Base-by-base conservation (phyloP, 2,888 invertebrate species). In the Colostygia pectinataria region DNA sequence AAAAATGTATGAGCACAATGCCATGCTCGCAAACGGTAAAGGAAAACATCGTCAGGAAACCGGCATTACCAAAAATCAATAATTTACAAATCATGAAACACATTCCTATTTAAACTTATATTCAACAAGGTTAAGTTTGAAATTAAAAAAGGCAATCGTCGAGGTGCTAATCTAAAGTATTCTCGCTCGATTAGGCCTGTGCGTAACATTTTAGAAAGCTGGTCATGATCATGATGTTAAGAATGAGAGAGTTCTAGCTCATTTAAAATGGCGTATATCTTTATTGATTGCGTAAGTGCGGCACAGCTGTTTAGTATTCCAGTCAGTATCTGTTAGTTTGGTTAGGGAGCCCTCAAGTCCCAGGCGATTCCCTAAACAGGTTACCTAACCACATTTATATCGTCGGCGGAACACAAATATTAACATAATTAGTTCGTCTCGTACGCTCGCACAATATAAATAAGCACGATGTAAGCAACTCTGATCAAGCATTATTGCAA, bases 341-440 rank as follows among this genome's bases (percentile, higher is more conserved):
- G 79, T 79, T 79, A 78, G 80, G 79, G 72, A 64, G 74, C 69
- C 72, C 70, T 74, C 74, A 72, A 75, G 77, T 74, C 82, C 74
- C 77, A 74, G 79, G 80, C 77, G 74, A 83, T 83, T 83, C 82
- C 79, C 80, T 87, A 83, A 87, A 75, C 82, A 81, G 78, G 81
- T 87, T 89, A 83, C 76, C 80, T 79, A 80, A 84, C 83, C 80
- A 67, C 83, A 78, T 85, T 86, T 84, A 83, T 83, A 81, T 74
- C 73, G 78, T 78, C 77, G 66, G 68, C 64, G 68, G 73, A 81
- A 81, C 74, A 77, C 77, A 80, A 83, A 81, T 83, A 86, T 83
- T 84, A 80, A 74, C 80, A 80, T 84, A 84, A 86, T 84, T 84
- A 84, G 77, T 74, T 73, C 63, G 71, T 66, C 67, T 72, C 63